Evolutionary conservation across 2,888 invertebrate species (phyloP), one percentile per base, ranked within the genome.

Genomic region (Mimachlamys varia): DNA sequence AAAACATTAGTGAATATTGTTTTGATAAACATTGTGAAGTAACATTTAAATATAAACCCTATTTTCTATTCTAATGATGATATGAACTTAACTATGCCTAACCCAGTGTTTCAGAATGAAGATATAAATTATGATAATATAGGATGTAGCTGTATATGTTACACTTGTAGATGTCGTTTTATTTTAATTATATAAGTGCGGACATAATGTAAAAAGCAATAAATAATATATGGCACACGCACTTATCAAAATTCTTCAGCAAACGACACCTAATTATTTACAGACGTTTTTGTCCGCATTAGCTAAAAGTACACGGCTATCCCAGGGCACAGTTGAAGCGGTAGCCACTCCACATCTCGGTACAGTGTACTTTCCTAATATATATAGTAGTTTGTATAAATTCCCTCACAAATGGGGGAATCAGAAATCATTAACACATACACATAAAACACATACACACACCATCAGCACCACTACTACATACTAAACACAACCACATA

Each of bases 201-300:
- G 7, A 76, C 33, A 76, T 76, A 76, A 76, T 76, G 76, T 76
- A 76, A 76, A 76, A 76, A 76, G 76, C 76, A 76, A 76, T 76
- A 76, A 76, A 76, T 76, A 76, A 27, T 76, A 76, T 76, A 76
- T 76, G 76, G 76, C 76, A 33, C 13, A 76, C 33, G 0, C 76
- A 76, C 76, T 55, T 19, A 76, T 76, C 76, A 76, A 76, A 76
- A 76, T 76, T 76, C 76, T 76, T 33, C 33, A 13, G 76, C 27
- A 76, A 76, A 76, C 76, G 76, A 76, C 76, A 76, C 76, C 76
- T 76, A 76, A 76, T 76, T 76, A 76, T 76, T 76, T 76, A 76
- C 76, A 76, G 76, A 44, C 76, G 27, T 76, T 76, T 76, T 76
- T 76, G 76, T 76, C 76, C 27, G 76, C 76, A 76, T 76, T 76